These are phyloP conservation scores for Aphidoletes aphidimyza DNA, from an alignment of 2,888 invertebrate species.

Conservation along the genomic window DNA sequence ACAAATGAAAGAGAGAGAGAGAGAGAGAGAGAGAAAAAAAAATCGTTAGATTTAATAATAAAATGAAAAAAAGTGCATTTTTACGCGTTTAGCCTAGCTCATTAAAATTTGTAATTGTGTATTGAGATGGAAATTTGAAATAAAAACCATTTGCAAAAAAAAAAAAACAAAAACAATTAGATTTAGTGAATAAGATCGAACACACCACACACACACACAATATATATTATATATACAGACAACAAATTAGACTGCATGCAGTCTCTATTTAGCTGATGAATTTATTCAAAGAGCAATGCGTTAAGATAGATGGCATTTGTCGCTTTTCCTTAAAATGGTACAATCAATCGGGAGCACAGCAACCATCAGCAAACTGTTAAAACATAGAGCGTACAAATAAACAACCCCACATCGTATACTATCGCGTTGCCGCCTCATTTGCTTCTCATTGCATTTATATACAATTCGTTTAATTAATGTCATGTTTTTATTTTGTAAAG, in stretches of 20 bases:
- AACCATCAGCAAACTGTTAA: background rate
- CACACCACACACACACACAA: background rate
- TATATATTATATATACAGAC: no score
- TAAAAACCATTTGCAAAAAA: background rate
- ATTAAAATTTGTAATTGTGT: background rate
- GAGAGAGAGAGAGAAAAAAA: background rate
- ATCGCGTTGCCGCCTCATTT: no score
- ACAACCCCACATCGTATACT: no score
- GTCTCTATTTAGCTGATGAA: background rate
- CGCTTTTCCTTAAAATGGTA: background rate
- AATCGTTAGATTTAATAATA: constrained; percentile 14
- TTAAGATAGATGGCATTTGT: no score
- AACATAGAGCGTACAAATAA: no score
- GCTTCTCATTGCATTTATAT: background rate
- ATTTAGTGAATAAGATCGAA: background rate
- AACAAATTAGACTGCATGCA: background rate
- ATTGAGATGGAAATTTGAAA: background rate
- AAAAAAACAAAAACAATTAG: background rate
- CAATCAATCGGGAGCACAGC: background rate
- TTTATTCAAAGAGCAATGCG: background rate
- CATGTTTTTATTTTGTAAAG: background rate
- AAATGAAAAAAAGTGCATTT: constrained; percentile 23
- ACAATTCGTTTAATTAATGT: background rate
- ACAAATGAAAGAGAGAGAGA: background rate
- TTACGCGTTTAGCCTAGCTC: background rate